Evolutionary conservation across 2,888 invertebrate species (phyloP), one percentile per base, ranked within the genome.

Genomic region (Andrena marginata): DNA sequence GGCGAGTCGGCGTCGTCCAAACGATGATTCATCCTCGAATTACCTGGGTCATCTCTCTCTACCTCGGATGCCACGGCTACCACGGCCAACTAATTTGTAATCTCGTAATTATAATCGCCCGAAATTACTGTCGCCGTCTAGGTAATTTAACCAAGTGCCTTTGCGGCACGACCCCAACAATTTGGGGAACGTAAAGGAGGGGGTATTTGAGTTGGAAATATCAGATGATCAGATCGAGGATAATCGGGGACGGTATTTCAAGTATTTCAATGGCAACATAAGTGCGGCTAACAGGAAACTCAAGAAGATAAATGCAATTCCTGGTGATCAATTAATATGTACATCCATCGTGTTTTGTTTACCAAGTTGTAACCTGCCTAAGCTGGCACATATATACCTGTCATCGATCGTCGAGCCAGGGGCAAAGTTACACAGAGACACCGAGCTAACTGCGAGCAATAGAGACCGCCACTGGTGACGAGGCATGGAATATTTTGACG

Each of bases 61-160:
- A 49, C 71, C 33, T 51, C 49, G 77, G 62, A 80, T 63, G 68
- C 54, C 77, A 69, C 65, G 68, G 13, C 29, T 54, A 49, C 33
- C 70, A n/a, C 56, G 59, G 54, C 35, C 42, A 63, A 65, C 85
- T 87, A 85, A 87, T 87, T 87, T 79, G 80, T 87, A 87, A 87
- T 85, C 85, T 80, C 77, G 71, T 79, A 73, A 87, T 85, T 87
- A 82, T 87, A 81, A 87, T 87, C 82, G 72, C 72, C 77, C 69
- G 42, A 75, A 87, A 77, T 85, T 87, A 74, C 70, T 51, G 73
- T 69, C 68, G 64, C 60, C 73, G 70, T 64, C 76, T 77, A 67
- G 48, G 63, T 59, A 64, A 81, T 74, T 87, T 87, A 82, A 82
- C 72, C 65, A 49, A 76, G 77, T 70, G 54, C 42, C 69, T 69